phyloP scores from a whole-genome alignment of 1,140 invertebrate genomes.

The Lordiphosa mommai region DNA sequence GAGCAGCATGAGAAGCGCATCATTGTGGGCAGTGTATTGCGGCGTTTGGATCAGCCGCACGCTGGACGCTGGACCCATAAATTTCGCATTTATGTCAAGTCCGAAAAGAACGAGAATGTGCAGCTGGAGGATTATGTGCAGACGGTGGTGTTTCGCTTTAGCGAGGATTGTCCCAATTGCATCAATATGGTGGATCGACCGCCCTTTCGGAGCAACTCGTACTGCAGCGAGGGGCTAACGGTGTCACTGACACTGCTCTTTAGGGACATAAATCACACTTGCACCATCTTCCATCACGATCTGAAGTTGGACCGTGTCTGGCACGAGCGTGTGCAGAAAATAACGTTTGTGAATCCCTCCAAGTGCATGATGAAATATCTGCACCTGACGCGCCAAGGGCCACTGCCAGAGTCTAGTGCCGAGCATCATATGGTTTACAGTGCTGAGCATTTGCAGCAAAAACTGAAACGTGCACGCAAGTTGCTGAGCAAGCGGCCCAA shows the following conservation, averaged over 20 bases:
- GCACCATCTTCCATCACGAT: not conserved
- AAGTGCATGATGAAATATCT: not conserved
- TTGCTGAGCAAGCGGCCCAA: not conserved
- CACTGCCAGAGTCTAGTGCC: not conserved
- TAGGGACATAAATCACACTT: not conserved
- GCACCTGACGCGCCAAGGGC: no score
- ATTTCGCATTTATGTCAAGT: not conserved
- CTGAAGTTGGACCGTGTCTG: not conserved
- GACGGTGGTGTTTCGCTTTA: not conserved
- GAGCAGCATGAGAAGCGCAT: not conserved
- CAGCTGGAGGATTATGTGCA: not conserved
- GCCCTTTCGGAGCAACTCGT: not conserved
- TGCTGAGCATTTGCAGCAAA: not conserved
- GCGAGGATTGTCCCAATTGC: not conserved
- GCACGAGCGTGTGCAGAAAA: not conserved
- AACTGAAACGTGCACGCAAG: not conserved
- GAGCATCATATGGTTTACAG: not conserved
- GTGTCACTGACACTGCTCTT: not conserved
- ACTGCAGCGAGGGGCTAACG: not conserved
- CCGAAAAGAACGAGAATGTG: not conserved
- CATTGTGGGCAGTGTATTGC: not conserved
- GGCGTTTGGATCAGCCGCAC: constrained; percentile 12
- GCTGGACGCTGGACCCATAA: not conserved
- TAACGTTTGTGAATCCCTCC: constrained; percentile 14
- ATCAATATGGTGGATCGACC: not conserved